Percentiles rank a stretch among this genome's conserved stretches.
phyloP scores from a whole-genome alignment of 2,797 vertebrate genomes.

The Arnoldichthys spilopterus region DNA sequence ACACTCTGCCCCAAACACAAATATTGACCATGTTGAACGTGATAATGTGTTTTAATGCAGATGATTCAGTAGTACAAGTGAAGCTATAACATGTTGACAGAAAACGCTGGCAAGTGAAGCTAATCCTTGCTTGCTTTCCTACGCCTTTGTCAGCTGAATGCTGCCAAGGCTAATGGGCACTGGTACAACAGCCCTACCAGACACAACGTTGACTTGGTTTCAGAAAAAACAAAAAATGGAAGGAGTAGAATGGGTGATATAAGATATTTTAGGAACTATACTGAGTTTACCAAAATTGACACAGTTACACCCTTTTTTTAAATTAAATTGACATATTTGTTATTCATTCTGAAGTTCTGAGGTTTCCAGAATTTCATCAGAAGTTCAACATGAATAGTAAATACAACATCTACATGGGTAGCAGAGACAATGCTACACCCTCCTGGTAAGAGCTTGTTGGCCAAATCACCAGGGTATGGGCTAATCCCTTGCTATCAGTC shows the following conservation, averaged over 20 bases:
- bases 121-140: constrained; percentile 11
- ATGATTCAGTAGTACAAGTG: neutral
- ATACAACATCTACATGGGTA: too few relatives aligned
- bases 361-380: neutral
- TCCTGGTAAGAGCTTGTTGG: too few relatives aligned
- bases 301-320: too few relatives aligned
- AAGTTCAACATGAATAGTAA: too few relatives aligned
- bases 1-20: neutral
- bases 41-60: neutral
- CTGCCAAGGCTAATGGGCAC: neutral
- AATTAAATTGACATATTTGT: too few relatives aligned
- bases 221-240: neutral
- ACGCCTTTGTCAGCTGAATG: neutral
- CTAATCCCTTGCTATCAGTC: too few relatives aligned
- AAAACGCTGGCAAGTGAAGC: neutral
- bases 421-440: too few relatives aligned
- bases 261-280: neutral
- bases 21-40: neutral
- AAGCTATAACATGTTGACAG: neutral
- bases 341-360: neutral
- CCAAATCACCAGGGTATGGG: too few relatives aligned
- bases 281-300: too few relatives aligned
- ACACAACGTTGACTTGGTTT: constrained; percentile 1
- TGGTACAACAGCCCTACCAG: neutral
- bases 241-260: neutral